Base-by-base conservation (phyloP, 2,797 vertebrate genomes). In the Spinus olivaceus region DNA sequence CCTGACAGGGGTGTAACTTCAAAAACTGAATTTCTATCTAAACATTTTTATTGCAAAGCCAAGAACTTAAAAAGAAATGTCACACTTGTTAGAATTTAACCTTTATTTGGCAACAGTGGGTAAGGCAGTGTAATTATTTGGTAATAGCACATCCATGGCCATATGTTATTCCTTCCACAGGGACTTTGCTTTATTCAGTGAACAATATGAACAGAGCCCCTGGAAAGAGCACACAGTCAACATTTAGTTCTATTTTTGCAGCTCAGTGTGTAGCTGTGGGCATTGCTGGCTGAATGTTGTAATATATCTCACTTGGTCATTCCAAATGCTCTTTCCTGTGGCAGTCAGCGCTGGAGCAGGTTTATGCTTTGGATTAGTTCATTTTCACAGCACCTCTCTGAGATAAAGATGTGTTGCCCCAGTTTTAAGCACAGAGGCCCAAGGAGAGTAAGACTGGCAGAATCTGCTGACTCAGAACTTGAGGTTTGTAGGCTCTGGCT, bases 31-130 rank as follows among this genome's bases (percentile, higher is more conserved):
- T 86, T 94, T 90, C 79, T 50, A 65, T 61, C 73, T 49, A 61
- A 88, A 60, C 24, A 9, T 73, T 89, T 81, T 41, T 65, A 78
- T 32, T 86, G 50, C 51, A 72, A 94, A 94, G 42, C 35, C 57
- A 72, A 61, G 87, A 88, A 76, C 77, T 76, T 47, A 20, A 66
- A 85, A 85, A 35, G 54, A 88, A 88, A 86, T 78, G 76, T 87
- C 90, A 86, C 39, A 47, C 65, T 61, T 81, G 87, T 83, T 95
- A 78, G 76, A 94, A 37, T 86, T 81, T 88, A 94, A 94, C 91
- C 95, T 94, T 94, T 94, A n/a, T 82, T 91, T 86, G 92, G 84
- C 89, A 91, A 22, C 82, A 33, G 81, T 42, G 78, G 54, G 51
- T 63, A 84, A 67, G n/a, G 78, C 78, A 79, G 64, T n/a, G 44